Percentiles rank a stretch among this genome's conserved stretches.
Evolutionary conservation across 2,797 vertebrate species (phyloP).

Genomic region (Lacerta agilis): DNA sequence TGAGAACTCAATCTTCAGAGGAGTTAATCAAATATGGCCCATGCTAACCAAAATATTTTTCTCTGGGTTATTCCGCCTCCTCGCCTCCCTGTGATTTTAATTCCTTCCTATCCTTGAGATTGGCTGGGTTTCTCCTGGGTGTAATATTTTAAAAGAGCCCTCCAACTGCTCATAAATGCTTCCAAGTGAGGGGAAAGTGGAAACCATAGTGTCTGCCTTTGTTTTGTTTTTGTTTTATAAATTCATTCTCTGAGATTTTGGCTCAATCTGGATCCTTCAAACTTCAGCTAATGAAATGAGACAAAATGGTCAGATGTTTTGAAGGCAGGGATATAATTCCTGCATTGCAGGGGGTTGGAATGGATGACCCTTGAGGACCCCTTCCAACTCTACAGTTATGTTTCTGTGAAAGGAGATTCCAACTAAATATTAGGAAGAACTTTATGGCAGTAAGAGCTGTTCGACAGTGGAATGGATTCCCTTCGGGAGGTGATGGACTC

Average conservation of each 20-base stretch:
- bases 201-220: background rate
- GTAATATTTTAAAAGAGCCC: constrained; percentile 21
- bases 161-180: constrained; percentile 12
- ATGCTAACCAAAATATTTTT: constrained; percentile 29
- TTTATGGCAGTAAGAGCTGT: too few relatives aligned
- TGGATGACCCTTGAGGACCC: too few relatives aligned
- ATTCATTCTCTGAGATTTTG: background rate
- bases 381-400: too few relatives aligned
- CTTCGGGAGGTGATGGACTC: too few relatives aligned
- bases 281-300: background rate
- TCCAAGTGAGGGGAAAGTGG: constrained; percentile 8
- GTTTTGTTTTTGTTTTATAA: background rate
- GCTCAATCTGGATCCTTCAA: background rate
- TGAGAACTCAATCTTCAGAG: constrained; percentile 56
- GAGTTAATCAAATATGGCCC: constrained; percentile 59
- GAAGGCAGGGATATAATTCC: too few relatives aligned
- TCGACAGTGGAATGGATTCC: too few relatives aligned
- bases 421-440: too few relatives aligned
- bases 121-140: rapidly evolving
- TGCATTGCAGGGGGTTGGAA: too few relatives aligned
- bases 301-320: too few relatives aligned
- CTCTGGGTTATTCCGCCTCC: constrained; percentile 1
- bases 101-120: constrained; percentile 24
- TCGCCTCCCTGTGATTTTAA: background rate
- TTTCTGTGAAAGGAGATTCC: too few relatives aligned